A percentile compares a stretch with the other conserved stretches of the same genome.
These are phyloP conservation scores for Hippocampus barbouri DNA, from an alignment of 2,113 vertebrate genomes.

Conservation along the genomic window DNA sequence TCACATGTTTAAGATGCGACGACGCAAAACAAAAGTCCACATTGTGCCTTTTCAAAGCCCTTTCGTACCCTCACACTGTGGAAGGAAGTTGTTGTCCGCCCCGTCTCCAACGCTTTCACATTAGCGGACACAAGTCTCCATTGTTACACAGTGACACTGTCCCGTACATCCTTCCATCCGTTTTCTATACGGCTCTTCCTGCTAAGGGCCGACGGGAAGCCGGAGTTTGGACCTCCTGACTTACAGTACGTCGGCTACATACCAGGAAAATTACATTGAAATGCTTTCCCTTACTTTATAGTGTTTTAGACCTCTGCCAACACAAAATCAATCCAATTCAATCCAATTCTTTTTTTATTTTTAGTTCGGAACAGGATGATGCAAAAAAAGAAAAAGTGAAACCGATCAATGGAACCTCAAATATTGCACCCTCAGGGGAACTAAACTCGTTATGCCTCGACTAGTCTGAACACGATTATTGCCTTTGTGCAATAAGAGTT, in stretches of 20 bases:
- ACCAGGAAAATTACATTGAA: not conserved
- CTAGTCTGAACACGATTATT: no score
- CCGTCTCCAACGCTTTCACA: not conserved
- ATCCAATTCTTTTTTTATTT: not conserved
- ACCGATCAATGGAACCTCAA: no score
- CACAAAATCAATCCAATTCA: not conserved
- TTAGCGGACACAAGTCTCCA: slow-evolving; percentile 4
- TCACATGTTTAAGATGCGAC: not conserved
- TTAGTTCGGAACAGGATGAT: no score
- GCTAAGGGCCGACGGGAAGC: not conserved
- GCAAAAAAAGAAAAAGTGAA: no score
- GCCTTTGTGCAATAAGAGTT: no score
- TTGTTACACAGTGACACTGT: not conserved
- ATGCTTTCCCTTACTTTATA: not conserved
- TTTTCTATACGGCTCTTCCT: not conserved
- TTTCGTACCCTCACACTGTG: not conserved
- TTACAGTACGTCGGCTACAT: not conserved
- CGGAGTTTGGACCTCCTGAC: not conserved
- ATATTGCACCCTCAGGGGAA: no score
- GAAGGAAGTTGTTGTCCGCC: not conserved
- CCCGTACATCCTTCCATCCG: not conserved
- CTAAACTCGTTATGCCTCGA: no score
- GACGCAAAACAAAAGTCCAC: not conserved
- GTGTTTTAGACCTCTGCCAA: no score
- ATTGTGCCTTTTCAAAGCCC: not conserved